Evolutionary conservation across 1,140 invertebrate genomes (phyloP).

Genomic region (Parasteatoda tepidariorum): DNA sequence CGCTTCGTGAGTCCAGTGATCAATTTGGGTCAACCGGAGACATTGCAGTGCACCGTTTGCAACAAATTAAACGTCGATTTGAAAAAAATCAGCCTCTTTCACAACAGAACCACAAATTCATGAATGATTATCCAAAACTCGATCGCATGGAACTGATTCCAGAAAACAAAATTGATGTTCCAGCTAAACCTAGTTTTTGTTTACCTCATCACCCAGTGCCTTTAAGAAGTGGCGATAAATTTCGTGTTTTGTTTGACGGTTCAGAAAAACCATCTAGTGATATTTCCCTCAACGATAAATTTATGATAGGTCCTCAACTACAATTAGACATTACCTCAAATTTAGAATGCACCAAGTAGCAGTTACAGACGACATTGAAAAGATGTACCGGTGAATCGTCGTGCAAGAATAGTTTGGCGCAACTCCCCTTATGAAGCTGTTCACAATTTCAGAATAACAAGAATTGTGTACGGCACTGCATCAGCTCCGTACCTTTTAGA

Average conservation of each 20-base stretch:
- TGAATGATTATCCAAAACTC: slow-evolving; percentile 66
- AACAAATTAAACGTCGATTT: background rate
- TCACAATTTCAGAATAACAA: too few relatives aligned
- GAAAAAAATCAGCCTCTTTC: background rate
- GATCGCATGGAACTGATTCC: slow-evolving; percentile 64
- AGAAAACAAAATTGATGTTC: background rate
- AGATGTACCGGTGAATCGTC: too few relatives aligned
- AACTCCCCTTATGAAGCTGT: too few relatives aligned
- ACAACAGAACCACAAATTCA: slow-evolving; percentile 62
- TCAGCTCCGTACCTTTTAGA: too few relatives aligned
- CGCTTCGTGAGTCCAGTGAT: background rate
- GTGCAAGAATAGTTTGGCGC: too few relatives aligned
- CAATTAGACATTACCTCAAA: slow-evolving; percentile 12
- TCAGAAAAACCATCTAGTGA: slow-evolving; percentile 65
- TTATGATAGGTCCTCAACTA: slow-evolving; percentile 20
- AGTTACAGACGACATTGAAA: too few relatives aligned
- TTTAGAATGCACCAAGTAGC: too few relatives aligned
- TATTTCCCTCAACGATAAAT: slow-evolving; percentile 65
- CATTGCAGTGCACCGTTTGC: background rate
- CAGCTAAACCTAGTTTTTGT: slow-evolving; percentile 53
- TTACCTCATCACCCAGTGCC: slow-evolving; percentile 66
- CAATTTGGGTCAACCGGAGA: background rate
- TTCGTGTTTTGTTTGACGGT: slow-evolving; percentile 68
- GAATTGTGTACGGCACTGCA: too few relatives aligned
- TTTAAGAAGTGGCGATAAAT: slow-evolving; percentile 62